Evolutionary conservation across 37 sponge, comb jelly and placozoan genomes (phyloP).

Genomic region (Dysidea cf. avara): DNA sequence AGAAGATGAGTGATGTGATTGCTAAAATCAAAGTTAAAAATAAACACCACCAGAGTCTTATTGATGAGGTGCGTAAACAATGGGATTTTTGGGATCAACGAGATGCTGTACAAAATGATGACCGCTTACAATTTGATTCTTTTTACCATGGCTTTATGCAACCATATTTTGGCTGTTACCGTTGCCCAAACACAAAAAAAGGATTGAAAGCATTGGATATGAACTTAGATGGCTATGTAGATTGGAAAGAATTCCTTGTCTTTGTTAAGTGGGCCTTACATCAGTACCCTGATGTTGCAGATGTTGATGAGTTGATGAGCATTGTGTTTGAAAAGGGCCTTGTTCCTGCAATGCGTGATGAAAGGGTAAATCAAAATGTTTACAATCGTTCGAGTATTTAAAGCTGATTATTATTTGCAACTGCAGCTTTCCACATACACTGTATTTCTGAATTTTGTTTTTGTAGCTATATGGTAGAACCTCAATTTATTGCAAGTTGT

Average conservation of each 20-base stretch:
- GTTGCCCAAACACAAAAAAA: slow-evolving; percentile 52
- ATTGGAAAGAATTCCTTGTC: slow-evolving; percentile 83
- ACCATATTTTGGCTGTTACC: too few relatives aligned
- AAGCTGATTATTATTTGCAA: too few relatives aligned
- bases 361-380: slow-evolving; percentile 47
- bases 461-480: too few relatives aligned
- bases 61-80: slow-evolving; percentile 46
- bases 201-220: slow-evolving; percentile 78
- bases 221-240: slow-evolving; percentile 72
- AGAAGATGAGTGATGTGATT: slow-evolving; percentile 53
- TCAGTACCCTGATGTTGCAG: slow-evolving; percentile 62
- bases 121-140: slow-evolving; percentile 61
- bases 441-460: too few relatives aligned
- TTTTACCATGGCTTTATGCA: slow-evolving; percentile 90
- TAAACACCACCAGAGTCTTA: slow-evolving; percentile 41
- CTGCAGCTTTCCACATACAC: too few relatives aligned
- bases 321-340: slow-evolving; percentile 76
- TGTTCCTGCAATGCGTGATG: slow-evolving; percentile 85
- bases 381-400: too few relatives aligned
- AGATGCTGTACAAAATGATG: slow-evolving; percentile 32
- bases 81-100: slow-evolving; percentile 77
- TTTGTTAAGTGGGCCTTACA: slow-evolving; percentile 84
- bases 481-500: too few relatives aligned
- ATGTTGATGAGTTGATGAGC: slow-evolving; percentile 43
- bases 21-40: slow-evolving; percentile 18